These are phyloP conservation scores for Meloidogyne exigua DNA, from an alignment of 1,140 invertebrate species.

Conservation along the genomic window DNA sequence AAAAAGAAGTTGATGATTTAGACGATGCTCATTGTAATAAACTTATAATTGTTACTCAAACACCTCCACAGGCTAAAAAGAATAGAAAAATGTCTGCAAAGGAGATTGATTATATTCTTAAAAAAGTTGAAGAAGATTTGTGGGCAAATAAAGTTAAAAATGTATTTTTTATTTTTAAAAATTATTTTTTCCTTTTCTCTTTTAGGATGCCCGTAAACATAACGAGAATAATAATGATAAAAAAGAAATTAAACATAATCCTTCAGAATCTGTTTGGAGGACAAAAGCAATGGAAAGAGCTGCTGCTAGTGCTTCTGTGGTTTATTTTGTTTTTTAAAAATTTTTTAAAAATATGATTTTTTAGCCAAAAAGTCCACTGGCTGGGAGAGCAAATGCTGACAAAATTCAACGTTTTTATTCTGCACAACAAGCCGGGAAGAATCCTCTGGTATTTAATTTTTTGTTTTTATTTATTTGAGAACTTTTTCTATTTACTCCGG, in stretches of 20 bases:
- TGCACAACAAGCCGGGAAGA: background rate
- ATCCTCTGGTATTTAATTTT: background rate
- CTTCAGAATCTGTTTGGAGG: constrained; percentile 44
- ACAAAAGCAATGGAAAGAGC: constrained; percentile 59
- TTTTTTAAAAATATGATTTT: constrained; percentile 7
- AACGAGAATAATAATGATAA: constrained; percentile 18
- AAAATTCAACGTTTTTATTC: constrained; percentile 9
- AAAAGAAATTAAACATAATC: constrained; percentile 51
- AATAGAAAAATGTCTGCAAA: constrained; percentile 77
- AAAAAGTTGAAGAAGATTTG: constrained; percentile 87
- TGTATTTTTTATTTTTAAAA: constrained; percentile 4
- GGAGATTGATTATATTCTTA: constrained; percentile 92
- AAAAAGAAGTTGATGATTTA: constrained; percentile 26
- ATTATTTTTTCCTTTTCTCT: constrained; percentile 16
- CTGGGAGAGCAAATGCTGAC: constrained; percentile 32
- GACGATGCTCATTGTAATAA: constrained; percentile 86
- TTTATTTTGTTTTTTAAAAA: constrained; percentile 27
- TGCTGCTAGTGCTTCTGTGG: constrained; percentile 59
- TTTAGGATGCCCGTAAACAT: background rate
- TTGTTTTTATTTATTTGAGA: too few species aligned
- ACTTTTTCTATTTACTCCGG: too few species aligned
- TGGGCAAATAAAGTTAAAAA: constrained; percentile 67
- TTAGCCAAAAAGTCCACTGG: constrained; percentile 55
- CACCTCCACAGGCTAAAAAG: constrained; percentile 65
- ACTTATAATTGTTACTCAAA: constrained; percentile 90